A percentile compares a stretch with the other conserved stretches of the same genome.
Evolutionary conservation across 1,140 invertebrate genomes (phyloP).

Genomic region (Cotesia chilonis): DNA sequence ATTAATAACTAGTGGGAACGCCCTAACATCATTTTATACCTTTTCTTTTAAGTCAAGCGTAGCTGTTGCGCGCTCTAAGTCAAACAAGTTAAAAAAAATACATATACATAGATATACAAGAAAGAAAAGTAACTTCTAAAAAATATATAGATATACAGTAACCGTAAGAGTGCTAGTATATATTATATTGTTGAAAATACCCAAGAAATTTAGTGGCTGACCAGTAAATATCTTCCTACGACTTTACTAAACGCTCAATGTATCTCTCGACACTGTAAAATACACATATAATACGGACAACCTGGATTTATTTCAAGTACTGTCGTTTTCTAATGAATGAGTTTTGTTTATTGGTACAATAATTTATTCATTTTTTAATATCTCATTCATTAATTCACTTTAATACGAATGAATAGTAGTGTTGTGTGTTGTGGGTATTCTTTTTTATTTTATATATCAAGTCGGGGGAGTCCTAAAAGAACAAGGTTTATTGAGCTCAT

Average conservation of each 20-base stretch:
- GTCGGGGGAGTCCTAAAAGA: too few relatives aligned
- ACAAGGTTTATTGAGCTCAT: too few relatives aligned
- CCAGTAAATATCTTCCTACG: conserved; percentile 56
- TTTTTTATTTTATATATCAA: too few relatives aligned
- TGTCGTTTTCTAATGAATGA: background rate
- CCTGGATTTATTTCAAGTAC: background rate
- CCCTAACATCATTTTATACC: conserved; percentile 64
- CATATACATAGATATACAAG: background rate
- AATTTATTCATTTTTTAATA: too few relatives aligned
- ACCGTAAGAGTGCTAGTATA: conserved; percentile 49
- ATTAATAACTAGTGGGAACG: conserved; percentile 66
- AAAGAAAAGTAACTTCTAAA: conserved; percentile 43
- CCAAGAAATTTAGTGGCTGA: conserved; percentile 63
- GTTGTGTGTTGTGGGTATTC: too few relatives aligned
- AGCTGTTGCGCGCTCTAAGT: conserved; percentile 42
- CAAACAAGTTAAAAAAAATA: conserved; percentile 5
- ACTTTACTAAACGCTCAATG: background rate
- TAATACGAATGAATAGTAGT: too few relatives aligned
- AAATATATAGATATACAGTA: conserved; percentile 59
- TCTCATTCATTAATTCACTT: too few relatives aligned
- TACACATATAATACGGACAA: background rate
- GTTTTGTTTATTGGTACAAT: too few relatives aligned
- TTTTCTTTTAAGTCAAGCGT: conserved; percentile 66
- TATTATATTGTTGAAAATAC: conserved; percentile 63
- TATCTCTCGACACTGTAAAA: background rate